phyloP scores from a whole-genome alignment of 2,113 vertebrate species.

The Chaenocephalus aceratus region DNA sequence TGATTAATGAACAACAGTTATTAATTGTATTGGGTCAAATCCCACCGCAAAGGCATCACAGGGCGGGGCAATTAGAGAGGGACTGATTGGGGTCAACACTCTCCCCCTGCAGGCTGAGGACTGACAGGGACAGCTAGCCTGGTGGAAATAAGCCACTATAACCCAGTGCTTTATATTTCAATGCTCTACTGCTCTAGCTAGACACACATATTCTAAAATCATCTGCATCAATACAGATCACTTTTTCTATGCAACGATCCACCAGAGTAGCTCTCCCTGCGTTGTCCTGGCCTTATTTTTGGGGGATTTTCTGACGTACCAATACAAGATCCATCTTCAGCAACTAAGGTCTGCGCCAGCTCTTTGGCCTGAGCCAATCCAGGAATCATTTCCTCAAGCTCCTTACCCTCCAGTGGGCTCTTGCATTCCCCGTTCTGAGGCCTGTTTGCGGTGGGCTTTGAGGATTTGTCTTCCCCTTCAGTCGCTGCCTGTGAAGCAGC shows the following conservation, averaged over 20 bases:
- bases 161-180: background rate
- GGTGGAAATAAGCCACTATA: conserved; percentile 60
- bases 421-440: conserved; percentile 81
- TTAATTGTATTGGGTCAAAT: conserved; percentile 23
- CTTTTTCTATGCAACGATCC: conserved; percentile 48
- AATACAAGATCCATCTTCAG: conserved; percentile 92
- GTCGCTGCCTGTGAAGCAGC: conserved; percentile 34
- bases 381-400: conserved; percentile 86
- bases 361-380: conserved; percentile 96
- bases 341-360: conserved; percentile 94
- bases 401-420: conserved; percentile 86
- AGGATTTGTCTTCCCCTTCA: conserved; percentile 47
- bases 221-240: background rate
- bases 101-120: conserved; percentile 52
- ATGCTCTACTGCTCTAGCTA: background rate
- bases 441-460: conserved; percentile 74
- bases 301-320: conserved; percentile 73
- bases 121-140: conserved; percentile 62
- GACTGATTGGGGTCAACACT: conserved; percentile 30
- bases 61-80: conserved; percentile 7
- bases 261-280: conserved; percentile 66
- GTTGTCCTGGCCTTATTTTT: conserved; percentile 33
- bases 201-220: background rate
- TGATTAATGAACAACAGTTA: conserved; percentile 48
- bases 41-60: conserved; percentile 31